These are phyloP conservation scores for Parauchenoglanis ngamensis DNA, from an alignment of 2,797 vertebrate species.

Conservation along the genomic window DNA sequence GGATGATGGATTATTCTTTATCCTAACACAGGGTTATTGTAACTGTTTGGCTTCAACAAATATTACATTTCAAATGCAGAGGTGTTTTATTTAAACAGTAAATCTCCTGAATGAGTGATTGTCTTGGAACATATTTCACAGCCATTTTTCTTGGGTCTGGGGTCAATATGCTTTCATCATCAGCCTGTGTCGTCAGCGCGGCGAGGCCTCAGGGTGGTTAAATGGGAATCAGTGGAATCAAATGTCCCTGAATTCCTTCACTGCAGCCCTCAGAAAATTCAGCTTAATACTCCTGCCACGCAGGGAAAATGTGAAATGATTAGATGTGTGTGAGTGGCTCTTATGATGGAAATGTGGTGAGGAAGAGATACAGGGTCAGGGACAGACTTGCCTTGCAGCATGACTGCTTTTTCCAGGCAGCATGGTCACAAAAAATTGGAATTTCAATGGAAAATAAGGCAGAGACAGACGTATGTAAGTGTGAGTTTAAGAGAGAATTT, in stretches of 20 bases:
- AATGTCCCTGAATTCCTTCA: conserved; percentile 75
- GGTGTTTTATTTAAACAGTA: conserved; percentile 33
- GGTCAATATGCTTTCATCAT: conserved; percentile 75
- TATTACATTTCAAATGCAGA: conserved; percentile 35
- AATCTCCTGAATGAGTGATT: conserved; percentile 41
- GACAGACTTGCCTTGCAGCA: conserved; percentile 79
- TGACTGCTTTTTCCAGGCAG: conserved; percentile 77
- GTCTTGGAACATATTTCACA: conserved; percentile 41
- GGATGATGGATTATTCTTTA: conserved; percentile 30
- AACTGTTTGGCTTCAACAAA: conserved; percentile 42
- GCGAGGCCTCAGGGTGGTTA: conserved; percentile 70
- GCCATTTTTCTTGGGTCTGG: conserved; percentile 55
- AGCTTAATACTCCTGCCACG: conserved; percentile 78
- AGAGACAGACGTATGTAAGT: conserved; percentile 48
- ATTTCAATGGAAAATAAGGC: conserved; percentile 80
- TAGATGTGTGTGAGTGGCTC: conserved; percentile 78
- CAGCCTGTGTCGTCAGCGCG: conserved; percentile 71
- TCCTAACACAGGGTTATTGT: conserved; percentile 47
- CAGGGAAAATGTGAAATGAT: conserved; percentile 80
- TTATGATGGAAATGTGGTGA: conserved; percentile 84
- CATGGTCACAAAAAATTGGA: conserved; percentile 79
- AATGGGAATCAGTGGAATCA: conserved; percentile 80
- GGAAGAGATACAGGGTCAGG: conserved; percentile 81
- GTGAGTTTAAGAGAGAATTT: conserved; percentile 25
- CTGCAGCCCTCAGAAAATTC: conserved; percentile 77